A percentile compares a stretch with the other conserved stretches of the same genome.
phyloP scores from a whole-genome alignment of 2,888 invertebrate genomes.

The Teleogryllus oceanicus region DNA sequence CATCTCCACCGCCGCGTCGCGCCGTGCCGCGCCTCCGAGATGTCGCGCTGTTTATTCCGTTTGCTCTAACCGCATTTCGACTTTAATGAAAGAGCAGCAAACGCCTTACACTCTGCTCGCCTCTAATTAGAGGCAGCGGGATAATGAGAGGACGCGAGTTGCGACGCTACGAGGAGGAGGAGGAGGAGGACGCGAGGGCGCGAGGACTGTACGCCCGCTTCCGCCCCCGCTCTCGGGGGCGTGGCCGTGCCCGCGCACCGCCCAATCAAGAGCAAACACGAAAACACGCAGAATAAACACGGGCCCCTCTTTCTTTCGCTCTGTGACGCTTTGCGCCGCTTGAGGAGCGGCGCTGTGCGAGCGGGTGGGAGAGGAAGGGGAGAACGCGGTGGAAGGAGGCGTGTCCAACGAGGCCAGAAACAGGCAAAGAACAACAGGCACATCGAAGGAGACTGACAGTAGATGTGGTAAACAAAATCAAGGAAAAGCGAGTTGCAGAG shows the following conservation, averaged over 20 bases:
- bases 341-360: too few species aligned
- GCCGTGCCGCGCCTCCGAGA: neutral
- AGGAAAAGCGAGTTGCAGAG: too few species aligned
- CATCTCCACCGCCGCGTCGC: neutral
- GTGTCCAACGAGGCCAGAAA: too few species aligned
- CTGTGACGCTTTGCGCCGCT: too few species aligned
- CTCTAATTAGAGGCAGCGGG: neutral
- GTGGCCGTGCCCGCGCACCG: neutral
- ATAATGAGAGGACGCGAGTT: conserved; percentile 6
- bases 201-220: neutral
- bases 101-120: conserved; percentile 18
- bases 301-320: neutral
- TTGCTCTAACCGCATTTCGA: conserved; percentile 9
- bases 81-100: conserved; percentile 18
- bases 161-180: too few species aligned
- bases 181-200: neutral
- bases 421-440: too few species aligned
- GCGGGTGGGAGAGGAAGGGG: too few species aligned
- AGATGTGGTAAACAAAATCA: too few species aligned
- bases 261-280: neutral
- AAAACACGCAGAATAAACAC: neutral
- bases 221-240: neutral
- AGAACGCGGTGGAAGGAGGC: too few species aligned
- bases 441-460: too few species aligned
- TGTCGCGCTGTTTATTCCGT: neutral